Conservation (phyloP, 2,888 invertebrate genomes). For the Drosophila prolongata region DNA sequence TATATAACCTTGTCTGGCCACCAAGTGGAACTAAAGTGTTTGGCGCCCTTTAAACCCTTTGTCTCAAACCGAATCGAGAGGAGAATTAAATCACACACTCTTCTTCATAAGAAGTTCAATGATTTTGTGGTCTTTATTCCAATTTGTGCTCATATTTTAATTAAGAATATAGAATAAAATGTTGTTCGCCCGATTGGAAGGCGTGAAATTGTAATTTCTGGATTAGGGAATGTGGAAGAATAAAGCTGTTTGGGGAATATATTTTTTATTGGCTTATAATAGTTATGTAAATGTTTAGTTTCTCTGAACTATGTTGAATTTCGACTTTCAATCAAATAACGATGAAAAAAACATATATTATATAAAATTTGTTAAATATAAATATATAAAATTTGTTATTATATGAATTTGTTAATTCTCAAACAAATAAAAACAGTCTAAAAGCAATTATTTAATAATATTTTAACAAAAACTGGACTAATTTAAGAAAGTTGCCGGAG, state of each 20-base stretch:
- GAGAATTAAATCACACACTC: background rate
- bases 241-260: too few relatives aligned
- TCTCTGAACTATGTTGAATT: too few relatives aligned
- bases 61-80: constrained; percentile 23
- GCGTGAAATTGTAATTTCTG: constrained; percentile 21
- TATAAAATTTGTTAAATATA: too few relatives aligned
- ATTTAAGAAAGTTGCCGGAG: background rate
- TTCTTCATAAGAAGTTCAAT: background rate
- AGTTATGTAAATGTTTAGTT: too few relatives aligned
- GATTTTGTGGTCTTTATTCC: background rate
- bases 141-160: constrained; percentile 12
- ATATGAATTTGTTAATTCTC: too few relatives aligned
- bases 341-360: too few relatives aligned
- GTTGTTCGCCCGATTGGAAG: constrained; percentile 1
- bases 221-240: background rate
- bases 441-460: too few relatives aligned
- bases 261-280: too few relatives aligned
- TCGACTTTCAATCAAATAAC: too few relatives aligned
- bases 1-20: constrained; percentile 54
- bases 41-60: constrained; percentile 61
- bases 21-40: constrained; percentile 66
- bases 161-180: constrained; percentile 15
- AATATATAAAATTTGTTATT: too few relatives aligned
- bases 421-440: too few relatives aligned
- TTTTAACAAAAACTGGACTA: background rate